These are phyloP conservation scores for Mionectes olivaceus DNA, from an alignment of 2,797 vertebrate species.

Conservation along the genomic window DNA sequence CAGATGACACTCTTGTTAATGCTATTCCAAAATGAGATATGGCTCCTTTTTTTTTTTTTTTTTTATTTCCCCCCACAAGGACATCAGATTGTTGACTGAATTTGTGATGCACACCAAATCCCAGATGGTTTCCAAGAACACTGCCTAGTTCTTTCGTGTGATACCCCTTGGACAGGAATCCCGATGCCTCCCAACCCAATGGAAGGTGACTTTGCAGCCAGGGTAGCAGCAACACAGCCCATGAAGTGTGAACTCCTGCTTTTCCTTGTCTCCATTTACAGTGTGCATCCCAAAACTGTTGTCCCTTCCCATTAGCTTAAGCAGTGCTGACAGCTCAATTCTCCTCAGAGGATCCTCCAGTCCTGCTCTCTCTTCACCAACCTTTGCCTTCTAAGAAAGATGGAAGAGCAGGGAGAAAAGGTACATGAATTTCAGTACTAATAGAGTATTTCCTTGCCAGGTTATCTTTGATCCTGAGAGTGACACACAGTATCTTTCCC, in stretches of 20 bases:
- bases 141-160: not conserved
- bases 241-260: slow-evolving; percentile 38
- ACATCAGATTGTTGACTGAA: not conserved
- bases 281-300: not conserved
- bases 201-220: not conserved
- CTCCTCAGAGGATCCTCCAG: not conserved
- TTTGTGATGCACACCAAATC: not conserved
- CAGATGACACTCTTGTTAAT: slow-evolving; percentile 6
- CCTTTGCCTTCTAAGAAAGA: not conserved
- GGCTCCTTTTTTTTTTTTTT: not conserved
- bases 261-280: not conserved
- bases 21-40: not conserved
- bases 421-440: slow-evolving; percentile 42
- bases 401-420: not conserved
- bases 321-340: slow-evolving; percentile 11
- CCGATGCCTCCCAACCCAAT: fast-evolving
- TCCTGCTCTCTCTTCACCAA: not conserved
- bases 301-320: slow-evolving; percentile 37
- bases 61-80: not conserved
- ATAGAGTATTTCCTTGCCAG: slow-evolving; percentile 48
- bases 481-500: slow-evolving; percentile 61
- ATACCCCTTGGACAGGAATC: not conserved
- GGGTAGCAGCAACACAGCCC: not conserved
- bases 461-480: slow-evolving; percentile 57
- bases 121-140: not conserved